Evolutionary conservation across 2,797 vertebrate genomes (phyloP).

Genomic region (Austrolebias charrua): DNA sequence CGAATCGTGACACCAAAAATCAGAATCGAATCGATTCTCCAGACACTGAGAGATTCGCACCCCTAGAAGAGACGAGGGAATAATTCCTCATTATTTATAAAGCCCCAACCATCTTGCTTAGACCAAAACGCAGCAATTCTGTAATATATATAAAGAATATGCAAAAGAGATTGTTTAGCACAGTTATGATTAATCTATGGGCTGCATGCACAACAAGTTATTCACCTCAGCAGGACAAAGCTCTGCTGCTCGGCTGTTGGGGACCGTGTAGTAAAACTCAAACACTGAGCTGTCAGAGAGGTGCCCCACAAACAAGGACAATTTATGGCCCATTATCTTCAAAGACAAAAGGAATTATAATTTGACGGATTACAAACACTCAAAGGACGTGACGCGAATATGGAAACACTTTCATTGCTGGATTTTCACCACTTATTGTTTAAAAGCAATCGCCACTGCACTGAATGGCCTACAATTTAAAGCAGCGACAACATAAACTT

Average conservation of each 20-base stretch:
- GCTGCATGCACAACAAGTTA: constrained; percentile 50
- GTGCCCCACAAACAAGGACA: constrained; percentile 81
- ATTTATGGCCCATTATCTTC: constrained; percentile 81
- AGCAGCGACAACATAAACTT: constrained; percentile 53
- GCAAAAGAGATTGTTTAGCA: constrained; percentile 73
- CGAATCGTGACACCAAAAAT: too few relatives aligned
- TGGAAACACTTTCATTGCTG: constrained; percentile 65
- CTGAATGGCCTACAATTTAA: constrained; percentile 43
- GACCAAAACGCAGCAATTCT: constrained; percentile 19
- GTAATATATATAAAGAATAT: neutral
- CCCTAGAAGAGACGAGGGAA: constrained; percentile 27
- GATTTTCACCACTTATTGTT: constrained; percentile 56
- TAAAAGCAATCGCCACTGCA: constrained; percentile 61
- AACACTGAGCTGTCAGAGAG: constrained; percentile 75
- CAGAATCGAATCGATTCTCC: too few relatives aligned
- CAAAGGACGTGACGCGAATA: constrained; percentile 75
- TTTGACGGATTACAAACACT: constrained; percentile 78
- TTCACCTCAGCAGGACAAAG: constrained; percentile 78
- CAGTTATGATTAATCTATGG: constrained; percentile 68
- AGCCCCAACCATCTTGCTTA: constrained; percentile 12
- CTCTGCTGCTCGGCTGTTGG: constrained; percentile 59
- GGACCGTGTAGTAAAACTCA: constrained; percentile 70
- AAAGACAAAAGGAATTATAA: constrained; percentile 81
- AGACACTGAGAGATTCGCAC: too few relatives aligned
- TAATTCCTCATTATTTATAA: constrained; percentile 19